phyloP scores from a whole-genome alignment of 2,113 vertebrate genomes.

The Mionectes macconnelli region DNA sequence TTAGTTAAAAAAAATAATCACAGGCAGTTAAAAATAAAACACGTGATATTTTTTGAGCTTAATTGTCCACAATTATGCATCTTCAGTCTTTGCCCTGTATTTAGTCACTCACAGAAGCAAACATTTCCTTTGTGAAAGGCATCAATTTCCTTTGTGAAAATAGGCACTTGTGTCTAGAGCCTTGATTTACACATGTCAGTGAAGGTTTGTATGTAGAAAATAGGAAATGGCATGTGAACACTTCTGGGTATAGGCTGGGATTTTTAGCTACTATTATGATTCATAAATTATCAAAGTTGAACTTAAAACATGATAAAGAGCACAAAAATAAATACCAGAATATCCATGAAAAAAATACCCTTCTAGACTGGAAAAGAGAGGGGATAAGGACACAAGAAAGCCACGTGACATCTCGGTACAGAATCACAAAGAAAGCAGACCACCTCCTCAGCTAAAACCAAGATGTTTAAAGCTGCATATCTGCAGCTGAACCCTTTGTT shows the following conservation, averaged over 20 bases:
- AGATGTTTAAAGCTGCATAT: neutral
- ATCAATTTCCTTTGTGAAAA: slow-evolving; percentile 19
- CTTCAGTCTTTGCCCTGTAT: neutral
- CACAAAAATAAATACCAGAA: neutral
- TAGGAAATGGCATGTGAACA: neutral
- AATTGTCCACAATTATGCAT: slow-evolving; percentile 10
- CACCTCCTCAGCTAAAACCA: neutral
- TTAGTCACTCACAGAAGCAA: neutral
- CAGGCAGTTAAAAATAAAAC: slow-evolving; percentile 41
- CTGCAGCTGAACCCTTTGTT: neutral
- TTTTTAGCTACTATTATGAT: neutral
- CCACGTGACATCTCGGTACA: neutral
- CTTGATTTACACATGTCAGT: neutral
- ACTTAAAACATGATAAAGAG: neutral
- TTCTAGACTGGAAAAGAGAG: neutral
- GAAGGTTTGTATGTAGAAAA: neutral
- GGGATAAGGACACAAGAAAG: neutral
- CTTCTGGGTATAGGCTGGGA: neutral
- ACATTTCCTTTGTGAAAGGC: slow-evolving; percentile 13
- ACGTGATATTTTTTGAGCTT: neutral
- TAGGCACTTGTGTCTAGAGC: slow-evolving; percentile 6
- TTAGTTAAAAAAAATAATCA: slow-evolving; percentile 14
- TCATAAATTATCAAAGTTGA: neutral
- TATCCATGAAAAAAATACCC: neutral
- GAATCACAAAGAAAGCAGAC: neutral